phyloP scores from a whole-genome alignment of 2,888 invertebrate species.

The Pterostichus madidus region DNA sequence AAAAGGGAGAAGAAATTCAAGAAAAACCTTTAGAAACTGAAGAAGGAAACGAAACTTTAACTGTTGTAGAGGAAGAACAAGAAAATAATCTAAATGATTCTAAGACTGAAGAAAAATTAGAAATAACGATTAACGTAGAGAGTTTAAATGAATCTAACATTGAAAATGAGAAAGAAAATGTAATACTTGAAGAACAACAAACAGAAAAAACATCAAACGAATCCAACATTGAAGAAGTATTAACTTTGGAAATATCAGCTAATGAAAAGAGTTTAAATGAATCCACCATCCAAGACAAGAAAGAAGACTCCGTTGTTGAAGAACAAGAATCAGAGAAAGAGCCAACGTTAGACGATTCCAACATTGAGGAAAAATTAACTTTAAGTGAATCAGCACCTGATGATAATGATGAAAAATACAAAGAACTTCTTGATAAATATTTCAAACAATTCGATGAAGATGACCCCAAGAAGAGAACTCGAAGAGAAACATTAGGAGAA shows the following conservation, averaged over 20 bases:
- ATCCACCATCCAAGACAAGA: constrained; percentile 34
- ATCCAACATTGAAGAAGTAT: not conserved
- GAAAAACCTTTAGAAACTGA: not conserved
- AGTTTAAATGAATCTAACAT: not conserved
- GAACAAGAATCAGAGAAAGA: constrained; percentile 70
- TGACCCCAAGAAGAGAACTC: constrained; percentile 9
- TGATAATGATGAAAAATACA: constrained; percentile 36
- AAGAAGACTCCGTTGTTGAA: constrained; percentile 68
- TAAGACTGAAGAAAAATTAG: not conserved
- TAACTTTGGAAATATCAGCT: not conserved
- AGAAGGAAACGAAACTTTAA: not conserved
- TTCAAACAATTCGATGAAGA: constrained; percentile 46
- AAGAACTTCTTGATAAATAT: constrained; percentile 51
- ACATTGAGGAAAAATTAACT: not conserved
- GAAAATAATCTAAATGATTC: not conserved
- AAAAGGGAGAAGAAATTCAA: constrained; percentile 6
- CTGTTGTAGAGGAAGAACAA: not conserved
- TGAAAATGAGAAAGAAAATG: not conserved
- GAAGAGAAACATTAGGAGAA: constrained; percentile 50
- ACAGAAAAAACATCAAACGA: constrained; percentile 6
- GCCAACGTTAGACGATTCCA: constrained; percentile 67
- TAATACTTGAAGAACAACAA: no score
- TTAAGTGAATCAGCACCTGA: not conserved
- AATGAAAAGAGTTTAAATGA: constrained; percentile 57
- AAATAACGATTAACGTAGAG: not conserved